Evolutionary conservation across 37 sponge, comb jelly and placozoan species (phyloP), one percentile per base, ranked within the genome.

Genomic region (Crambe crambe): DNA sequence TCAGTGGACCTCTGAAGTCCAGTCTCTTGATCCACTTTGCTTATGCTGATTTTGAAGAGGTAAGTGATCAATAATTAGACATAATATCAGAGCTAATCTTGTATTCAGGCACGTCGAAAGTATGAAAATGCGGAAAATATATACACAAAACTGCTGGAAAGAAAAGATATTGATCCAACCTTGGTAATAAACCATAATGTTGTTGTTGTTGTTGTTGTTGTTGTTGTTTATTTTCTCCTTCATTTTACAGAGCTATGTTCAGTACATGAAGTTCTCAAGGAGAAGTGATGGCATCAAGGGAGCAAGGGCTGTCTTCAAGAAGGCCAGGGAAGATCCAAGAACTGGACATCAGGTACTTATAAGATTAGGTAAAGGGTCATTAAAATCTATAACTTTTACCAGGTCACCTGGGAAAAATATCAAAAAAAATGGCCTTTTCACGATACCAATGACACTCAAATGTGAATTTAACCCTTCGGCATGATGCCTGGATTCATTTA

Each of bases 31-130:
- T 97, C 1, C 82, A 97, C 84, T 97, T 95, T 88, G 93, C 98
- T 1, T 93, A 71, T 85, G 91, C 94, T 4, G 98, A 97, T 80
- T 95, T 92, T 92, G 95, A 95, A 84, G 96, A 97, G 79, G 93
- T 93, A 40, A 34, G n/a, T n/a, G n/a, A n/a, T n/a, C n/a, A n/a
- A n/a, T n/a, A n/a, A n/a, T n/a, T n/a, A n/a, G n/a, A n/a, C n/a
- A n/a, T n/a, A n/a, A n/a, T n/a, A n/a, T n/a, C 51, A 47, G 51
- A 47, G 51, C 10, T 47, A 12, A 15, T 12, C 51, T 47, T 47
- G 12, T 47, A 15, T 47, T 47, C 6, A 47, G 51, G 51, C 51
- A 18, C 62, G 72, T 22, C 12, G 20, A 29, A 87, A 80, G 54
- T 56, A 34, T 74, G 85, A 90, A 17, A 72, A 43, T 22, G 73